phyloP scores from a whole-genome alignment of 2,888 invertebrate species.

The Cheilosia grossa region DNA sequence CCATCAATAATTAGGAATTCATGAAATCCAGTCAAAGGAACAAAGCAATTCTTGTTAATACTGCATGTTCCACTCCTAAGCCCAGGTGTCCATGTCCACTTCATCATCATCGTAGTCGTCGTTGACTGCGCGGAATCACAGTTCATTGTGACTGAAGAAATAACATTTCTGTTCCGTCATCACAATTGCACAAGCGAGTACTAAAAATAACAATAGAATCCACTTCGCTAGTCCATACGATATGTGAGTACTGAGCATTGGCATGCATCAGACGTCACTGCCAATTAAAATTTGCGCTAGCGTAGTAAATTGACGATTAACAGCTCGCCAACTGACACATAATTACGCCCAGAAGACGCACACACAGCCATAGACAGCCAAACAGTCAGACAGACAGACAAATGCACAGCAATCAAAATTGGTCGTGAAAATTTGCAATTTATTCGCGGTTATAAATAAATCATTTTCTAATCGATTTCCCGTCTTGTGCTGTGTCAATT shows the following conservation, averaged over 20 bases:
- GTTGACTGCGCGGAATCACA: not conserved
- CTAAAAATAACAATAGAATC: slow-evolving; percentile 40
- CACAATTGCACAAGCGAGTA: slow-evolving; percentile 1
- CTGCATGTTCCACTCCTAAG: not conserved
- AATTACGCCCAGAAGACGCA: slow-evolving; percentile 12
- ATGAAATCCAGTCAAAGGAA: slow-evolving; percentile 29
- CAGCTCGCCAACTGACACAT: slow-evolving; percentile 36
- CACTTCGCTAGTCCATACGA: not conserved
- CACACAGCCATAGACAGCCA: slow-evolving; percentile 3
- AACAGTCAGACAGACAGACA: slow-evolving; percentile 27
- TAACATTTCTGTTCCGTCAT: slow-evolving; percentile 27
- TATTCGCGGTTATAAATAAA: slow-evolving; percentile 59
- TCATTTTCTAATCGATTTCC: slow-evolving; percentile 59
- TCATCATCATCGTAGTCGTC: not conserved
- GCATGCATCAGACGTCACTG: slow-evolving; percentile 17
- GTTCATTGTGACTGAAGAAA: slow-evolving; percentile 22
- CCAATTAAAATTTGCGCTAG: slow-evolving; percentile 46
- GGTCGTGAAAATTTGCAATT: slow-evolving; percentile 62
- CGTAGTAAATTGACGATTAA: slow-evolving; percentile 50
- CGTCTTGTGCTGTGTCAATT: slow-evolving; percentile 1
- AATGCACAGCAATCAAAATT: slow-evolving; percentile 52
- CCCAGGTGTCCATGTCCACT: slow-evolving; percentile 55
- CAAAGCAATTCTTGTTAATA: slow-evolving; percentile 29
- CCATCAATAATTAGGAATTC: slow-evolving; percentile 48
- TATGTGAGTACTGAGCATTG: not conserved